These are phyloP conservation scores for Dasypus novemcinctus DNA, from an alignment of 2,113 vertebrate species.

Conservation along the genomic window DNA sequence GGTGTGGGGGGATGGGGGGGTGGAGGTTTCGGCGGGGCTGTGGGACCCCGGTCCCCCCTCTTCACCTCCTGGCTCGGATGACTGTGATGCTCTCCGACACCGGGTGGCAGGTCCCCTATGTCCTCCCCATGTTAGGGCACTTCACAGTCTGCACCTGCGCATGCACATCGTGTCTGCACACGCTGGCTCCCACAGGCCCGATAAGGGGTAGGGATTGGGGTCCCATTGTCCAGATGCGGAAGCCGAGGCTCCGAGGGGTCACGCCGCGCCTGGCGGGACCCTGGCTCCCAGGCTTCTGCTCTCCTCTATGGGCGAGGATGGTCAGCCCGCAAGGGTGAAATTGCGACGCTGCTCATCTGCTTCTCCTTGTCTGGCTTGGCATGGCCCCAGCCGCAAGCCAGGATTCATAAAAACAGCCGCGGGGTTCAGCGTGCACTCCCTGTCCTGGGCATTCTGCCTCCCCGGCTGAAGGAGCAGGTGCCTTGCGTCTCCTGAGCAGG, in stretches of 20 bases:
- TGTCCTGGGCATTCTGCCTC: background rate
- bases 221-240: background rate
- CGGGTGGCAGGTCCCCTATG: background rate
- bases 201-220: background rate
- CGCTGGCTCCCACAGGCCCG: background rate
- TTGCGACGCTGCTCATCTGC: too few relatives aligned
- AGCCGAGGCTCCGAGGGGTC: background rate
- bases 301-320: background rate
- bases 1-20: rapidly evolving
- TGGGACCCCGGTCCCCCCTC: too few relatives aligned
- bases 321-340: background rate
- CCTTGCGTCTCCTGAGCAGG: background rate
- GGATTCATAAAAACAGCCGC: background rate
- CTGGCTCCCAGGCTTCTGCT: background rate
- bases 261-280: rapidly evolving
- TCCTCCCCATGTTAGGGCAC: background rate
- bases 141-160: rapidly evolving
- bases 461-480: background rate
- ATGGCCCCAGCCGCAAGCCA: background rate
- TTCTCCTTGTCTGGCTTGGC: background rate
- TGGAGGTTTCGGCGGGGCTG: background rate
- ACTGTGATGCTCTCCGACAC: background rate
- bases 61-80: background rate
- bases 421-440: background rate
- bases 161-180: rapidly evolving